Evolutionary conservation across 2,797 vertebrate species (phyloP).

Genomic region (Clarias fuscus): DNA sequence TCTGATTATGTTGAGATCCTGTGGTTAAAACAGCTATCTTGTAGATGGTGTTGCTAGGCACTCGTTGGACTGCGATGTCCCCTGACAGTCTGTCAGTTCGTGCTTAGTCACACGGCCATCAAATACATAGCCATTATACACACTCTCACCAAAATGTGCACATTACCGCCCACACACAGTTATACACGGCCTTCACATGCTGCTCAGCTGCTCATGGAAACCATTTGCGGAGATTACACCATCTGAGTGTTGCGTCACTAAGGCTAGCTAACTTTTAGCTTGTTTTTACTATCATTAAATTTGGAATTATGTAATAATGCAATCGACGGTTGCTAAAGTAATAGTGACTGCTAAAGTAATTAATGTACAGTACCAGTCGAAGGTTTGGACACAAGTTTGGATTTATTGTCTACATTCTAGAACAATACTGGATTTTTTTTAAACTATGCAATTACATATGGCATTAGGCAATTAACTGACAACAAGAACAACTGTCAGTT

Average conservation of each 20-base stretch:
- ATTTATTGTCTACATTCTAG: too few relatives aligned
- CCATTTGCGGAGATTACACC: neutral
- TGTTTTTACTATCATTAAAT: neutral
- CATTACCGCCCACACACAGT: neutral
- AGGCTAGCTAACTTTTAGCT: neutral
- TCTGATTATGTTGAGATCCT: neutral
- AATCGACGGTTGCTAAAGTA: neutral
- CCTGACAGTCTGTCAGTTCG: constrained; percentile 44
- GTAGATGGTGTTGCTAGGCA: constrained; percentile 50
- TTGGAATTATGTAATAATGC: neutral
- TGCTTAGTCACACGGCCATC: constrained; percentile 42
- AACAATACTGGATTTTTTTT: too few relatives aligned
- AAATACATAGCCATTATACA: constrained; percentile 16
- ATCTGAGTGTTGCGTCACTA: neutral
- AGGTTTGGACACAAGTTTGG: too few relatives aligned
- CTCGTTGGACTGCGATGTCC: constrained; percentile 31
- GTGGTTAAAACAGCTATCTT: constrained; percentile 33
- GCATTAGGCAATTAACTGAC: too few relatives aligned
- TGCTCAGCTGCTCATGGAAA: neutral
- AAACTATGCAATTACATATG: too few relatives aligned
- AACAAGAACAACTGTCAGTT: too few relatives aligned
- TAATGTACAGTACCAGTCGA: too few relatives aligned
- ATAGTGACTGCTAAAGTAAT: neutral
- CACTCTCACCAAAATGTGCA: neutral
- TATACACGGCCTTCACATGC: neutral